Percentiles rank a stretch among this genome's conserved stretches.
phyloP scores from a whole-genome alignment of 2,888 invertebrate genomes.

The Chouioia cunea region DNA sequence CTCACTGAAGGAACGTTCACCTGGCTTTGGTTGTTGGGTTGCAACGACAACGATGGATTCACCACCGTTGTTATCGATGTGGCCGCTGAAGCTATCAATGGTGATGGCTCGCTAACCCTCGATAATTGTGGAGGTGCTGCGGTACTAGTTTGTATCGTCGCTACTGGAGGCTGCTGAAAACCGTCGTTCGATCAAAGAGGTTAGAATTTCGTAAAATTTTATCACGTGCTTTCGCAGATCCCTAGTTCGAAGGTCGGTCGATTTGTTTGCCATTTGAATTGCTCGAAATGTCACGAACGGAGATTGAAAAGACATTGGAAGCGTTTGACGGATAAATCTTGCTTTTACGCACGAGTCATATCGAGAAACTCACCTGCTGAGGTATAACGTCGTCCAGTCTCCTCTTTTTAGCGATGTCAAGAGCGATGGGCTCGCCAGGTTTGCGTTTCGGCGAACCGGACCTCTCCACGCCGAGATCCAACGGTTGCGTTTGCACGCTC shows the following conservation, averaged over 20 bases:
- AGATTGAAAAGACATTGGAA: too few species aligned
- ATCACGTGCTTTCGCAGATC: too few species aligned
- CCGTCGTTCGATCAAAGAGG: too few species aligned
- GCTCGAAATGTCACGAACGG: too few species aligned
- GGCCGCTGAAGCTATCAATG: constrained; percentile 77
- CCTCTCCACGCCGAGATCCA: constrained; percentile 78
- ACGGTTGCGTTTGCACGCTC: constrained; percentile 80
- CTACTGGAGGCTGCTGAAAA: constrained; percentile 45
- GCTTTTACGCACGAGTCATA: too few species aligned
- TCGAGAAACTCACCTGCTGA: too few species aligned
- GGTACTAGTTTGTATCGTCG: constrained; percentile 54
- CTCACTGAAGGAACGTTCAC: constrained; percentile 63
- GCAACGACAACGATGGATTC: constrained; percentile 71
- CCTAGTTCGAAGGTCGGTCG: too few species aligned
- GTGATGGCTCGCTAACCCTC: constrained; percentile 76
- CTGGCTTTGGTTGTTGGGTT: constrained; percentile 58
- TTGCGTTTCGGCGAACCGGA: constrained; percentile 76
- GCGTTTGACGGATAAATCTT: too few species aligned
- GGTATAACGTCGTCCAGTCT: constrained; percentile 67
- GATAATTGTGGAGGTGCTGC: constrained; percentile 68
- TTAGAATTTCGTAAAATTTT: too few species aligned
- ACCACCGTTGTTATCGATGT: constrained; percentile 80
- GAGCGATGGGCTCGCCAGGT: constrained; percentile 72
- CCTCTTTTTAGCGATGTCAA: constrained; percentile 75
- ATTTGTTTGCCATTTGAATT: too few species aligned